Percentiles rank a stretch among this genome's conserved stretches.
phyloP scores from a whole-genome alignment of 1,140 invertebrate genomes.

The Cherax quadricarinatus region DNA sequence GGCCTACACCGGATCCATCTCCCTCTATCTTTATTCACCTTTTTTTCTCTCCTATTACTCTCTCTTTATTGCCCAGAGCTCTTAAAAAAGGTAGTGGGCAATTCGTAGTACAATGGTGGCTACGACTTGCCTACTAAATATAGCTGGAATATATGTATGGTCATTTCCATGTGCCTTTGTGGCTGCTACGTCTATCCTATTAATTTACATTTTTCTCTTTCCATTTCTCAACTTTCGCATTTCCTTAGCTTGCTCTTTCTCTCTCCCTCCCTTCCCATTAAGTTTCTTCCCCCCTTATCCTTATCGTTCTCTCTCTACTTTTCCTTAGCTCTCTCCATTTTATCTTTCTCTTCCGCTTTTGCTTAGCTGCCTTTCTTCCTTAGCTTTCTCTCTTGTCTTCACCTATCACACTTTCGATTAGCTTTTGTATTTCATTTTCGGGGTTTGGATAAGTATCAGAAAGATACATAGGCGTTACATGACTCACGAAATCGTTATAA shows the following conservation, averaged over 20 bases:
- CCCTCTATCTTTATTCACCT: neutral
- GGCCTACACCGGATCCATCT: neutral
- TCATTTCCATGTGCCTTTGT: no score
- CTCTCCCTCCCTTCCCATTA: neutral
- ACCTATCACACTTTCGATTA: no score
- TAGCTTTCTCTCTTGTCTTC: no score
- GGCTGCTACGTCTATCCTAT: neutral
- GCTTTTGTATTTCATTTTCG: no score
- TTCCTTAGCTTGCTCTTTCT: neutral
- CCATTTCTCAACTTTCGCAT: neutral
- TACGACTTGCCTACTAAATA: neutral
- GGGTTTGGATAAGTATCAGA: no score
- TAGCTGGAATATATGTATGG: no score
- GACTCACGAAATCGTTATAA: no score
- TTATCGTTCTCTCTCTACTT: no score
- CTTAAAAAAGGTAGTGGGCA: neutral
- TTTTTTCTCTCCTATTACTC: neutral
- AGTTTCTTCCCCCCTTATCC: neutral
- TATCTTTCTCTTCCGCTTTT: no score
- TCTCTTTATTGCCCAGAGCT: neutral
- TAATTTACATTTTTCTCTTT: neutral
- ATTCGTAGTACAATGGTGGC: neutral
- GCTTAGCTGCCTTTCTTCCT: no score
- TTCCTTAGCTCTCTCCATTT: no score
- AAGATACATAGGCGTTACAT: no score